phyloP scores from a whole-genome alignment of 2,113 vertebrate genomes.

The Rhabdornis inornatus region DNA sequence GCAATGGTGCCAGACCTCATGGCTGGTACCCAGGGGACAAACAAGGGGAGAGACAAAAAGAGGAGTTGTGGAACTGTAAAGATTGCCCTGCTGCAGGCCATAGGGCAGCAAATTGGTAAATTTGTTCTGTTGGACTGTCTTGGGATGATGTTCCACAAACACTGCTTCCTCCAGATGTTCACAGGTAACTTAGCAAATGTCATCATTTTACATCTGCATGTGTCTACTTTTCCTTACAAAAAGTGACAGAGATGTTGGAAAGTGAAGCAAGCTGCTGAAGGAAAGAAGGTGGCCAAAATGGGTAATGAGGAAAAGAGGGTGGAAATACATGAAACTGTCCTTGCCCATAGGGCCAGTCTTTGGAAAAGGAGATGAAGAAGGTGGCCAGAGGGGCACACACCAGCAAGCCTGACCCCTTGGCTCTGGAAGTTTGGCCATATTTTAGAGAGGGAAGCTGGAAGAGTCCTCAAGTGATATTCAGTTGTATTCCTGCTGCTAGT shows the following conservation, averaged over 20 bases:
- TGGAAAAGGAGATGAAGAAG: background rate
- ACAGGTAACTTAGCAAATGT: background rate
- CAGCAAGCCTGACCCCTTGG: background rate
- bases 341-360: background rate
- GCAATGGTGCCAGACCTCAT: fast-evolving
- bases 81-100: background rate
- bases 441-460: background rate
- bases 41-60: background rate
- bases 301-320: background rate
- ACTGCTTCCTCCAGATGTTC: background rate
- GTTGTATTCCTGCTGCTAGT: background rate
- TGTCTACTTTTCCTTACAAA: background rate
- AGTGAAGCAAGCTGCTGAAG: background rate
- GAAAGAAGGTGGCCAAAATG: background rate
- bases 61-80: background rate
- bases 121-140: background rate
- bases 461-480: background rate
- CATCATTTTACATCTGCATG: background rate
- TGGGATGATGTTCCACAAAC: background rate
- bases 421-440: background rate
- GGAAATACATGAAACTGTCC: fast-evolving
- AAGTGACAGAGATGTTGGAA: background rate
- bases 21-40: background rate
- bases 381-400: background rate
- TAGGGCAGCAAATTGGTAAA: background rate